phyloP scores from a whole-genome alignment of 2,797 vertebrate genomes.

The Valencia hispanica region DNA sequence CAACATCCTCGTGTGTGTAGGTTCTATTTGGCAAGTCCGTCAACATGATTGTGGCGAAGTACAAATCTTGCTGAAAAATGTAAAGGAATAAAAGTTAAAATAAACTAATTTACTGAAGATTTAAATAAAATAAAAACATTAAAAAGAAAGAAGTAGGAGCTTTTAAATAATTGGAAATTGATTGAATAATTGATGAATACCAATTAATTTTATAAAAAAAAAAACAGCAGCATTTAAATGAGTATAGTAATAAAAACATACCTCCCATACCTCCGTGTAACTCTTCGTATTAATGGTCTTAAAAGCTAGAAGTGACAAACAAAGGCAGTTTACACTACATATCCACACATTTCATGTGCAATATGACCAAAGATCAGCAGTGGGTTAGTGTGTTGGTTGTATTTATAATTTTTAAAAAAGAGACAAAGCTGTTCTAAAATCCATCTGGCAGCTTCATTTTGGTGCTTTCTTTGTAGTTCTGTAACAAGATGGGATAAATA shows the following conservation, averaged over 20 bases:
- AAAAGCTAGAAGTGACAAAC: constrained; percentile 20
- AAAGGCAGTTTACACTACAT: neutral
- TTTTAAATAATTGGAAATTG: neutral
- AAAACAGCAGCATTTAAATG: neutral
- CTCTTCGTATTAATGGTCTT: constrained; percentile 3
- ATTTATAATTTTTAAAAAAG: neutral
- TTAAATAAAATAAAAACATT: neutral
- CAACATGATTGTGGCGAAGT: constrained; percentile 71
- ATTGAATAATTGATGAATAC: fast-evolving
- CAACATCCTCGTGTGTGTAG: constrained; percentile 80
- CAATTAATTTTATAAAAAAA: neutral
- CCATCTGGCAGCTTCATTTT: neutral
- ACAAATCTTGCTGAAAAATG: neutral
- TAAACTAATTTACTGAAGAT: neutral
- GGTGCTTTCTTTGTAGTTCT: too few relatives aligned
- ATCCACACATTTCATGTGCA: neutral
- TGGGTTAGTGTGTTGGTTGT: neutral
- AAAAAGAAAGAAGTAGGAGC: too few relatives aligned
- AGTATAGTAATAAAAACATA: neutral
- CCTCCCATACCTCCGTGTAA: neutral
- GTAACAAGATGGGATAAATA: too few relatives aligned
- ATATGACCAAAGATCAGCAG: neutral
- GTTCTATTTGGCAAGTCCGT: constrained; percentile 81
- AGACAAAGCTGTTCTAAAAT: neutral
- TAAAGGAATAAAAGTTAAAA: constrained; percentile 1